These are phyloP conservation scores for Volucella inflata DNA, from an alignment of 2,888 invertebrate species.

Conservation along the genomic window DNA sequence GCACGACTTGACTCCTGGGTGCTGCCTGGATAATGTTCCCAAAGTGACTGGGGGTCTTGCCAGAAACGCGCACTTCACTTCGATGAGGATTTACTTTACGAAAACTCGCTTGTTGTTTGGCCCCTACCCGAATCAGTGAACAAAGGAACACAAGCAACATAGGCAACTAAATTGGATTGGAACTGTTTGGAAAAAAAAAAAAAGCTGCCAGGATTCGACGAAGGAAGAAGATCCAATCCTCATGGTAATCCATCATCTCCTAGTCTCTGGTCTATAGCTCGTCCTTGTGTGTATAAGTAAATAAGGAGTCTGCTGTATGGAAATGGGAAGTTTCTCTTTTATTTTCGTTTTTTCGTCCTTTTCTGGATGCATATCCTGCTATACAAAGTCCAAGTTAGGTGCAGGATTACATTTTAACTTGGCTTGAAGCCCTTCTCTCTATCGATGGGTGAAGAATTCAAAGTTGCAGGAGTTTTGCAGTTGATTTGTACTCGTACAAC, in stretches of 20 bases:
- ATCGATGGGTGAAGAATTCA: slow-evolving; percentile 16
- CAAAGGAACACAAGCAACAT: slow-evolving; percentile 31
- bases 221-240: slow-evolving; percentile 60
- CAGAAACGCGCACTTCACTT: slow-evolving; percentile 49
- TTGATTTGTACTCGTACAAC: slow-evolving; percentile 48
- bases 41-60: slow-evolving; percentile 57
- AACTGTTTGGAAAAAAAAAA: slow-evolving; percentile 38
- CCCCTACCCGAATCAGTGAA: slow-evolving; percentile 39
- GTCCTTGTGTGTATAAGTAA: slow-evolving; percentile 53
- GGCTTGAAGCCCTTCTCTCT: slow-evolving; percentile 33
- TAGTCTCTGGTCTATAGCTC: slow-evolving; percentile 6
- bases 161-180: slow-evolving; percentile 32
- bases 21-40: slow-evolving; percentile 30
- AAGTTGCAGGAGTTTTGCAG: slow-evolving; percentile 43
- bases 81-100: slow-evolving; percentile 51
- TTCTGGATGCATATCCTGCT: slow-evolving; percentile 25
- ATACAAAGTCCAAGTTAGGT: slow-evolving; percentile 49
- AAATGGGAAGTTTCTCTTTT: slow-evolving; percentile 27
- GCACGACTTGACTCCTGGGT: slow-evolving; percentile 43
- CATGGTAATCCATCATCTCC: slow-evolving; percentile 70
- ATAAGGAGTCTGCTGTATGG: slow-evolving; percentile 34
- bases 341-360: slow-evolving; percentile 16
- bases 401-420: slow-evolving; percentile 70
- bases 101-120: slow-evolving; percentile 68
- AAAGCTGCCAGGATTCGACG: slow-evolving; percentile 43